Conservation (phyloP, 2,888 invertebrate species). For the Mechanitis mazaeus region DNA sequence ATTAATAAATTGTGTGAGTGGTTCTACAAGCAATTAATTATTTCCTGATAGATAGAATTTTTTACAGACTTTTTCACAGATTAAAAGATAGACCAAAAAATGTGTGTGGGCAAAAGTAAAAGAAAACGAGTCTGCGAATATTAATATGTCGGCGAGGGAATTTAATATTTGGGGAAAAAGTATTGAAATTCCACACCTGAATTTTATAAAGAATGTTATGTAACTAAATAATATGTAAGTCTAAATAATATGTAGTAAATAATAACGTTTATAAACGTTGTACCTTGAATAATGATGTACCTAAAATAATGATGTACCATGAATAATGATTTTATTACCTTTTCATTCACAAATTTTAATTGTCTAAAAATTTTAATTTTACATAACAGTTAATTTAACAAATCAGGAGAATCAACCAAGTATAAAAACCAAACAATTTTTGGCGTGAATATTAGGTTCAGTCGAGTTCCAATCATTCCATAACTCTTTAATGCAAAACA, state of each 20-base stretch:
- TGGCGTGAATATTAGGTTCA: too few relatives aligned
- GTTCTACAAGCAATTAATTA: too few relatives aligned
- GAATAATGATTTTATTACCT: too few relatives aligned
- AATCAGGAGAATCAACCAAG: too few relatives aligned
- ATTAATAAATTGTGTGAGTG: too few relatives aligned
- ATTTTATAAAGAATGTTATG: slow-evolving; percentile 40
- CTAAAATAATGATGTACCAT: too few relatives aligned
- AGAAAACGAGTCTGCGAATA: slow-evolving; percentile 46
- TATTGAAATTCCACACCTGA: slow-evolving; percentile 42
- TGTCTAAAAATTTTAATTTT: too few relatives aligned
- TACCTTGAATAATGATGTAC: not conserved
- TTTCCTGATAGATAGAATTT: not conserved
- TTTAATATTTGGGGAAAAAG: slow-evolving; percentile 61
- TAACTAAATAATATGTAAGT: not conserved
- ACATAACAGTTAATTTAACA: too few relatives aligned
- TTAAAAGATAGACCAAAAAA: not conserved
- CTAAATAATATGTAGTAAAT: not conserved
- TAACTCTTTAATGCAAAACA: too few relatives aligned
- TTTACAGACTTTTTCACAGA: not conserved
- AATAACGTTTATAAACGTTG: not conserved
- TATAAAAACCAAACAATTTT: too few relatives aligned
- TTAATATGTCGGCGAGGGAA: slow-evolving; percentile 53
- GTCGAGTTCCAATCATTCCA: too few relatives aligned
- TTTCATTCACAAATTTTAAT: too few relatives aligned
- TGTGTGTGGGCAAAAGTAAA: not conserved